Percentiles rank a stretch among this genome's conserved stretches.
phyloP scores from a whole-genome alignment of 2,888 invertebrate species.

The Synergus itoensis region DNA sequence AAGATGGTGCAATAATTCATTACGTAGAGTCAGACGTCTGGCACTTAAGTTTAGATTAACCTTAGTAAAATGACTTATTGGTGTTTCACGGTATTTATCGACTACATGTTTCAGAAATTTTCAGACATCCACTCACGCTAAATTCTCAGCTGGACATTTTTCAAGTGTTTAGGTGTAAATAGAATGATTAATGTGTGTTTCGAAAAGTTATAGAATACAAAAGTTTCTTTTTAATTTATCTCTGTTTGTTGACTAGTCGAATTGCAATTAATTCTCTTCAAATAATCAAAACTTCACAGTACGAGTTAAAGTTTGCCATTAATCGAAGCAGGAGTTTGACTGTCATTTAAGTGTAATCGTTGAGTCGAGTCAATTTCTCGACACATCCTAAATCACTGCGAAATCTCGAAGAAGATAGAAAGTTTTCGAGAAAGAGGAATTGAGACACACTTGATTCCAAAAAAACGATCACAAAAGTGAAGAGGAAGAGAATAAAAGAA shows the following conservation, averaged over 20 bases:
- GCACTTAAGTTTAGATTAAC: too few relatives aligned
- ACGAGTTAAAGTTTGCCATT: neutral
- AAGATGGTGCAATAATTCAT: too few relatives aligned
- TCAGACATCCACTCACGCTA: too few relatives aligned
- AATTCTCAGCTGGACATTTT: too few relatives aligned
- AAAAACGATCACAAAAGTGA: slow-evolving; percentile 35
- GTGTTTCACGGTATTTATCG: too few relatives aligned
- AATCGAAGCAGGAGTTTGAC: neutral
- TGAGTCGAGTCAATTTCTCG: neutral
- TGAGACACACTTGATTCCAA: neutral
- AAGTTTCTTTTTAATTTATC: neutral
- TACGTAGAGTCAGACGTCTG: too few relatives aligned
- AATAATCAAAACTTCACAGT: neutral
- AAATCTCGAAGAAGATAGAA: slow-evolving; percentile 3
- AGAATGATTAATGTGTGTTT: too few relatives aligned
- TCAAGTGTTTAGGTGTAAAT: too few relatives aligned
- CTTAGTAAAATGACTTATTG: too few relatives aligned
- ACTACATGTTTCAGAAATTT: too few relatives aligned
- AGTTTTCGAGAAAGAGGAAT: slow-evolving; percentile 11
- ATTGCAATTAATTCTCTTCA: neutral
- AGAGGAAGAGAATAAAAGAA: slow-evolving; percentile 43
- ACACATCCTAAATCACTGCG: slow-evolving; percentile 9
- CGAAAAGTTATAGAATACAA: too few relatives aligned
- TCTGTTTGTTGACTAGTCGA: neutral
- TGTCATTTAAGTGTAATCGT: slow-evolving; percentile 9